A percentile compares a stretch with the other conserved stretches of the same genome.
Conservation (phyloP, 2,113 vertebrate genomes). For the Malurus alboscapulatus region DNA sequence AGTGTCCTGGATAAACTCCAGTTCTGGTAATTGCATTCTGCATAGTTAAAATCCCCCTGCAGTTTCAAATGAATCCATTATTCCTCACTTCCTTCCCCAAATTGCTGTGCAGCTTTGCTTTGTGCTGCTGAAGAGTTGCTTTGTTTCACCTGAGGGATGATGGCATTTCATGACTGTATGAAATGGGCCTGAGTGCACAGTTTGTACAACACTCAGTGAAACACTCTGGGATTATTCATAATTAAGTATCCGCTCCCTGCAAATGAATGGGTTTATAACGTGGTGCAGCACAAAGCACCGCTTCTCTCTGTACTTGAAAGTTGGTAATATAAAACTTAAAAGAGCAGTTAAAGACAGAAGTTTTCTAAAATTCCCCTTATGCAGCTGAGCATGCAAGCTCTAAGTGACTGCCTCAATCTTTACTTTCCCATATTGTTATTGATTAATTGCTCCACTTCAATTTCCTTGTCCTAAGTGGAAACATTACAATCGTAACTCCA, state of each 20-base stretch:
- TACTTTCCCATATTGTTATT: constrained; percentile 46
- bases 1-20: constrained; percentile 62
- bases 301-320: neutral
- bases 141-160: constrained; percentile 66
- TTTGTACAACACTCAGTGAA: constrained; percentile 3
- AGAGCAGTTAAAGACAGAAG: constrained; percentile 30
- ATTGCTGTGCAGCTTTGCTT: constrained; percentile 44
- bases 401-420: constrained; percentile 6
- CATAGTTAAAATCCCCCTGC: constrained; percentile 59
- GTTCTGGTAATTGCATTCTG: constrained; percentile 63
- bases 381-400: constrained; percentile 13
- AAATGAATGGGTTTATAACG: neutral
- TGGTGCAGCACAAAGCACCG: neutral
- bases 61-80: constrained; percentile 60
- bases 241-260: constrained; percentile 9
- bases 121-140: constrained; percentile 49
- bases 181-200: constrained; percentile 14
- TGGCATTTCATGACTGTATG: constrained; percentile 40
- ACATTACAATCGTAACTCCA: constrained; percentile 11
- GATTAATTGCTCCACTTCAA: constrained; percentile 50
- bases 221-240: constrained; percentile 22
- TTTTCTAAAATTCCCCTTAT: constrained; percentile 11
- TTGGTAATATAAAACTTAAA: constrained; percentile 21
- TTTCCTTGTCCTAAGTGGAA: constrained; percentile 54
- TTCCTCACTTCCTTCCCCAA: constrained; percentile 60